These are phyloP conservation scores for Malurus splendens DNA, from an alignment of 2,797 vertebrate genomes.

Conservation along the genomic window DNA sequence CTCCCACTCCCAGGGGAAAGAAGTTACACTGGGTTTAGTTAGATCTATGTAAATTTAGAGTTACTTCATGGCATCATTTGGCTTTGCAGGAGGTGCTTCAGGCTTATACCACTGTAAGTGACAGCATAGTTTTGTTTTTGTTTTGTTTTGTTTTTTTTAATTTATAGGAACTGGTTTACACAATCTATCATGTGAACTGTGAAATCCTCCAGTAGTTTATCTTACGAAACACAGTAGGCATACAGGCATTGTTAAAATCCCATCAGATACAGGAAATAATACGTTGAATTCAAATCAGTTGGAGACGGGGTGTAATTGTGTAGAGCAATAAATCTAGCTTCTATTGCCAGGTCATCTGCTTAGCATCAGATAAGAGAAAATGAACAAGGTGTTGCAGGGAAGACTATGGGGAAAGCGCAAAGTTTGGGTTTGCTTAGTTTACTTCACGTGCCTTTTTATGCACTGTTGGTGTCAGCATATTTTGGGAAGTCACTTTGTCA, in stretches of 20 bases:
- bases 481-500: neutral
- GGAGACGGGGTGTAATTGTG: neutral
- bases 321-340: neutral
- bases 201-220: neutral
- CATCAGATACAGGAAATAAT: neutral
- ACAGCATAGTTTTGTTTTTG: neutral
- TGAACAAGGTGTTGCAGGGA: neutral
- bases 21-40: neutral
- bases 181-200: neutral
- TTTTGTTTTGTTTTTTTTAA: neutral
- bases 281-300: neutral
- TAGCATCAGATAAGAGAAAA: neutral
- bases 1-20: neutral
- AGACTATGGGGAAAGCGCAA: neutral
- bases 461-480: neutral
- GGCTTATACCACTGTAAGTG: neutral
- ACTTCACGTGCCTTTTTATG: neutral
- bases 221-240: neutral
- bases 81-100: constrained; percentile 24
- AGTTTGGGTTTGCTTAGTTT: neutral
- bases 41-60: neutral
- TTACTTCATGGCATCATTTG: neutral
- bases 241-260: neutral
- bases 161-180: constrained; percentile 16
- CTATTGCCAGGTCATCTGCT: neutral